These are phyloP conservation scores for Notocelia uddmanniana DNA, from an alignment of 2,888 invertebrate genomes.

Conservation along the genomic window DNA sequence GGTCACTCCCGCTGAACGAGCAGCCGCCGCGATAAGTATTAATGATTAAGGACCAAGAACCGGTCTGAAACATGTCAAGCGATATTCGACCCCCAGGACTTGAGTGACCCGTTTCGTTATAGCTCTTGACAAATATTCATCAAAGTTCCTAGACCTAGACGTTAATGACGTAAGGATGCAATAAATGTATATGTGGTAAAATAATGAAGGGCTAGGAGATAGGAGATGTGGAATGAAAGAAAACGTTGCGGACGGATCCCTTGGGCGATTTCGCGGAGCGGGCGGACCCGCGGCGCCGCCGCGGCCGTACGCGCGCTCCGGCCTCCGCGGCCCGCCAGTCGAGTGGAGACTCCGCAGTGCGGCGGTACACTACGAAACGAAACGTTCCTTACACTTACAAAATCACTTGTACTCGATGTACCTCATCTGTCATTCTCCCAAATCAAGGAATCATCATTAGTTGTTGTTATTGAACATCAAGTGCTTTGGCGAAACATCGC, in stretches of 20 bases:
- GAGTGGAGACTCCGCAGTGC: slow-evolving; percentile 75
- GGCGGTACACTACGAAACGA: slow-evolving; percentile 65
- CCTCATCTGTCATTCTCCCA: slow-evolving; percentile 49
- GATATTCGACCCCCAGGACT: too few relatives aligned
- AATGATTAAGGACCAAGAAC: too few relatives aligned
- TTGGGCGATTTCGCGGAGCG: slow-evolving; percentile 54
- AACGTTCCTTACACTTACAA: slow-evolving; percentile 49
- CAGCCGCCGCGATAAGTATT: too few relatives aligned
- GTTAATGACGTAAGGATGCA: background rate
- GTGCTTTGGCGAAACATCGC: slow-evolving; percentile 55
- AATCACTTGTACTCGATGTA: slow-evolving; percentile 53
- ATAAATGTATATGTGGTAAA: background rate
- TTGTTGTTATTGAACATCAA: slow-evolving; percentile 51
- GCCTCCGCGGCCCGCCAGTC: slow-evolving; percentile 65
- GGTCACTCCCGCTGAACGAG: too few relatives aligned
- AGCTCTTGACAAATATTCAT: too few relatives aligned
- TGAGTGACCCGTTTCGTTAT: too few relatives aligned
- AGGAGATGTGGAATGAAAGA: slow-evolving; percentile 53
- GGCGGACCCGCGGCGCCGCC: slow-evolving; percentile 48
- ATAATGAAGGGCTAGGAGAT: slow-evolving; percentile 3
- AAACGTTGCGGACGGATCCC: slow-evolving; percentile 53
- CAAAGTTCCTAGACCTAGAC: too few relatives aligned
- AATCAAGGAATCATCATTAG: slow-evolving; percentile 39
- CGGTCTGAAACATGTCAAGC: too few relatives aligned
- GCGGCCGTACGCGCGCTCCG: slow-evolving; percentile 49